phyloP scores from a whole-genome alignment of 2,113 vertebrate genomes.

The Helogale parvula region DNA sequence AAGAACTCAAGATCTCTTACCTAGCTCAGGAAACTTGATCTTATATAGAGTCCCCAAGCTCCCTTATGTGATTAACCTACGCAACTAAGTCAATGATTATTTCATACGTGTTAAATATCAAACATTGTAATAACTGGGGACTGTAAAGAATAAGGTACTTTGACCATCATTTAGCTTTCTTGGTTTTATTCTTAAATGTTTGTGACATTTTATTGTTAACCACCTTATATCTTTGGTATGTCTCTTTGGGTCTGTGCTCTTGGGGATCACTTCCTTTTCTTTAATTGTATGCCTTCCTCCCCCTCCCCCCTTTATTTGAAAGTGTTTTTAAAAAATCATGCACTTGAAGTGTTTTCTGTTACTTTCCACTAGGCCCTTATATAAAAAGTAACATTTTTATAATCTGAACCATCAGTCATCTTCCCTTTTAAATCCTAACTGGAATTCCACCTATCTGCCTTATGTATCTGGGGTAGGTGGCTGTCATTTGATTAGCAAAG shows the following conservation, averaged over 20 bases:
- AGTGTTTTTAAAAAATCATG: not conserved
- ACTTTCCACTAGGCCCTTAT: constrained; percentile 4
- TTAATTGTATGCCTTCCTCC: not conserved
- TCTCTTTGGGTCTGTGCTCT: not conserved
- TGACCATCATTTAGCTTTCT: not conserved
- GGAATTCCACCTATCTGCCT: not conserved
- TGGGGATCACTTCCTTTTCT: not conserved
- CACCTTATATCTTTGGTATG: not conserved
- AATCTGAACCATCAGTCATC: not conserved
- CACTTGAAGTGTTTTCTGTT: not conserved
- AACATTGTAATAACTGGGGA: not conserved
- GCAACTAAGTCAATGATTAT: constrained; percentile 22
- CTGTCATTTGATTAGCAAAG: constrained; percentile 27
- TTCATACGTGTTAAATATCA: constrained; percentile 5
- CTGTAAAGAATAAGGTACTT: not conserved
- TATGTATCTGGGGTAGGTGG: not conserved
- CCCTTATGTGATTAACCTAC: not conserved
- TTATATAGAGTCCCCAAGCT: not conserved
- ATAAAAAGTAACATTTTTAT: constrained; percentile 19
- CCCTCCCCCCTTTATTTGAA: not conserved
- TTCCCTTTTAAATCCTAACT: not conserved
- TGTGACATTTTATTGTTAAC: not conserved
- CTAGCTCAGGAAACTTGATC: not conserved
- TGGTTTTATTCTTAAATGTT: not conserved
- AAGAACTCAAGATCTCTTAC: not conserved